These are phyloP conservation scores for Ennomos fuscantarius DNA, from an alignment of 2,888 invertebrate genomes.

Conservation along the genomic window DNA sequence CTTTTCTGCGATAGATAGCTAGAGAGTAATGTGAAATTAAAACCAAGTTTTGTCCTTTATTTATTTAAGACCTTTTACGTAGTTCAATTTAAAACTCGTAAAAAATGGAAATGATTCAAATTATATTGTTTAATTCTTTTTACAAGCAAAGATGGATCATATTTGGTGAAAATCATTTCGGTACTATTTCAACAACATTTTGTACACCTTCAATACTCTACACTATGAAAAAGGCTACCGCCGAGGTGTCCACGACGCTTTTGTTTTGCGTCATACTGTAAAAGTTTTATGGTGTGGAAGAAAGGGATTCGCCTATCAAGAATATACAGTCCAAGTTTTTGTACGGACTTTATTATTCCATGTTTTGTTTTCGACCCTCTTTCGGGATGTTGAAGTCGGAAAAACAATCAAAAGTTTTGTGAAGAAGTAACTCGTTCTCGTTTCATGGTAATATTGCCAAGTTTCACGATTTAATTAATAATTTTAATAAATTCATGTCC, in stretches of 20 bases:
- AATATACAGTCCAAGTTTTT: slow-evolving; percentile 71
- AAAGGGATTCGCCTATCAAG: slow-evolving; percentile 75
- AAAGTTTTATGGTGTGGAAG: slow-evolving; percentile 81
- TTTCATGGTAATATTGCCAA: slow-evolving; percentile 36
- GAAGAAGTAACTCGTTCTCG: slow-evolving; percentile 37
- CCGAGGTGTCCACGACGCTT: slow-evolving; percentile 10
- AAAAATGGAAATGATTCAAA: too few species aligned
- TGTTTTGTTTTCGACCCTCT: slow-evolving; percentile 41
- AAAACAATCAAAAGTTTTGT: slow-evolving; percentile 42
- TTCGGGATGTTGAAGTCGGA: slow-evolving; percentile 31
- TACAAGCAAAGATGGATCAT: too few species aligned
- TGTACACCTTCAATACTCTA: too few species aligned
- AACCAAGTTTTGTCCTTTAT: too few species aligned
- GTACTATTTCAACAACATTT: too few species aligned
- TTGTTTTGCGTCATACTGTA: slow-evolving; percentile 58
- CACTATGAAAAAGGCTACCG: too few species aligned
- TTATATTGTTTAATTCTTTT: too few species aligned
- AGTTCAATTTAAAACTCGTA: too few species aligned
- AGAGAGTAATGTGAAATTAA: too few species aligned
- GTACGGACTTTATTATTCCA: slow-evolving; percentile 58
- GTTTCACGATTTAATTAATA: slow-evolving; percentile 24
- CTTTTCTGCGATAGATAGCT: too few species aligned
- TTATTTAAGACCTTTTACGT: too few species aligned
- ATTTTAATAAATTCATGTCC: slow-evolving; percentile 29
- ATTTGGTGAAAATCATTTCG: too few species aligned